phyloP scores from a whole-genome alignment of 2,888 invertebrate species.

The Limnephilus rhombicus region DNA sequence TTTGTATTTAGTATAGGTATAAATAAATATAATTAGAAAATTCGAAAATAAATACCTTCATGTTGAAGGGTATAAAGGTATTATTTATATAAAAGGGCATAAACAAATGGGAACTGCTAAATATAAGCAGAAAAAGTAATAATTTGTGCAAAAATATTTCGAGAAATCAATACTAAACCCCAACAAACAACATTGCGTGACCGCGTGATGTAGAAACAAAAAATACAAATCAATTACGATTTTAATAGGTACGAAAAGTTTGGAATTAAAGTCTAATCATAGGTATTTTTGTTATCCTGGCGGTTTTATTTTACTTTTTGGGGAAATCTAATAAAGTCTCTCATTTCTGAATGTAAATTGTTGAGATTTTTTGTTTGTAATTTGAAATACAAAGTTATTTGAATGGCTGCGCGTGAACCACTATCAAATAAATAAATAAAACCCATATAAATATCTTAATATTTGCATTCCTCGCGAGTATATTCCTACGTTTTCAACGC shows the following conservation, averaged over 20 bases:
- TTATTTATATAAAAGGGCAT: no score
- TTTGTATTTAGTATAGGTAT: neutral
- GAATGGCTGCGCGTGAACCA: neutral
- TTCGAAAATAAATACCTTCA: neutral
- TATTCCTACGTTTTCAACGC: slow-evolving; percentile 1
- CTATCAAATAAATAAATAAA: neutral
- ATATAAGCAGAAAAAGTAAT: neutral
- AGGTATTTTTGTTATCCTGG: neutral
- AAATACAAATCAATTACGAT: slow-evolving; percentile 19
- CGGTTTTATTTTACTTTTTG: neutral
- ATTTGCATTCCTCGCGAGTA: neutral
- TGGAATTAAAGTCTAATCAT: slow-evolving; percentile 6
- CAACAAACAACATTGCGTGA: slow-evolving; percentile 35
- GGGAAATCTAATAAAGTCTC: neutral
- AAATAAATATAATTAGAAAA: neutral
- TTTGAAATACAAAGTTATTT: neutral
- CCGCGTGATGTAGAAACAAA: neutral
- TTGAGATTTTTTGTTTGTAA: neutral
- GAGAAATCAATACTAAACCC: slow-evolving; percentile 39
- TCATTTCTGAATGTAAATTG: neutral
- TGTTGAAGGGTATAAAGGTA: neutral
- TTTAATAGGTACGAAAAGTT: slow-evolving; percentile 13
- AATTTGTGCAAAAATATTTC: slow-evolving; percentile 17
- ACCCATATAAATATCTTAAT: neutral
- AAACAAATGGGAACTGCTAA: neutral